Evolutionary conservation across 2,797 vertebrate genomes (phyloP), one percentile per base, ranked within the genome.

Genomic region (Gobionotothen gibberifrons): DNA sequence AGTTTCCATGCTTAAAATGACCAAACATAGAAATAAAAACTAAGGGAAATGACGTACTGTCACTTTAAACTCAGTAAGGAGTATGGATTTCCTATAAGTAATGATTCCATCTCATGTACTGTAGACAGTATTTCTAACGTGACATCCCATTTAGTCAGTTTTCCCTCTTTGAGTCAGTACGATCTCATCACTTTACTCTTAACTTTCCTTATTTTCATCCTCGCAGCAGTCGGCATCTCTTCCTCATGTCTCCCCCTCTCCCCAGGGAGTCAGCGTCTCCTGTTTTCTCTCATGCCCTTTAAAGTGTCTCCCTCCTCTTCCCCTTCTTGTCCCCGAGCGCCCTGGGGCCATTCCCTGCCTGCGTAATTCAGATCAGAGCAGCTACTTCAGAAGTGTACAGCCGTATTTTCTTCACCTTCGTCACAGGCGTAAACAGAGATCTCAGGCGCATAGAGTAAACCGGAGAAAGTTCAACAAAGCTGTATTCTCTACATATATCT

Each of bases 321-420:
- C 21, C 71, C 65, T 77, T 70, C 56, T 69, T 60, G 61, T 63
- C 59, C 22, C 47, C 21, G 21, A 54, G 61, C 17, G 1, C 80
- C 85, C 55, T 1, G 9, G 32, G 74, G 85, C 63, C 46, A 39
- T 44, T 60, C 56, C 72, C 52, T 42, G 9, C 49, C 72, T 66
- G 47, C 14, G 62, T 17, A 77, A 57, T 85, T 92, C 88, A 87
- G 87, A 90, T 90, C 84, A 82, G 64, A 81, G 67, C 42, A 36
- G 65, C 76, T 86, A 65, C 61, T 80, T 71, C 54, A 54, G 42
- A 52, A 69, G 55, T 36, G 22, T 29, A 52, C 49, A 52, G 54
- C 61, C 17, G 3, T 40, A 29, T 70, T 77, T 52, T 56, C 78
- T 56, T 70, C 42, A 13, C 47, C 58, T 72, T 72, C 69, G 63